Base-by-base conservation (phyloP, 2,113 vertebrate genomes). In the Perca flavescens region DNA sequence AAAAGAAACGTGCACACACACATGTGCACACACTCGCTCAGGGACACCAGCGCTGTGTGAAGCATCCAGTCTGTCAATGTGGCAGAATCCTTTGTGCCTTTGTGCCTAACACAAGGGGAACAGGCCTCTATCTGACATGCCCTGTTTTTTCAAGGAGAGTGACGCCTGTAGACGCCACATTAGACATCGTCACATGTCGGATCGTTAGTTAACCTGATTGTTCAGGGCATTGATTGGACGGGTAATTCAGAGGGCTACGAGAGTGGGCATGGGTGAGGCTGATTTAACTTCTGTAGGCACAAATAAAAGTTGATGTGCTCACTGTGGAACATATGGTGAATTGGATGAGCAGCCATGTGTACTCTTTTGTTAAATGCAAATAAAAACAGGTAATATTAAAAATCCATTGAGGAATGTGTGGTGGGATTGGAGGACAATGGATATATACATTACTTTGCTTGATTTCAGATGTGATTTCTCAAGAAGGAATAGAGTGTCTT, bases 21-120 rank as follows among this genome's bases (percentile, higher is more conserved):
- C 22, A 43, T 22, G 28, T 6, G n/a, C 64, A 46, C 64, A n/a
- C n/a, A 17, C 85, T 57, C 12, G 34, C 80, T 75, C 53, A 53
- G 47, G 86, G 61, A 81, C 80, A 88, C 74, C 49, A 64, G 69
- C 47, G 17, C 60, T 2, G 65, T 79, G 78, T 79, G 85, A 80
- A 81, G 76, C 82, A 80, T 81, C 62, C 83, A 84, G 83, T 82
- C 90, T 86, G 88, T 88, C 82, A 77, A 58, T 67, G 79, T 78
- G 86, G 89, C 74, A 80, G 70, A 77, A 76, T 79, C 82, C 86
- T 83, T 88, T 89, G 80, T 88, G 87, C 83, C 65, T 52, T 88
- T 89, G 80, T 88, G 87, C 83, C 62, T 52, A 84, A 82, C 57
- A 82, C 86, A 82, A 87, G 83, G 21, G 31, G 77, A 86, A 60